Conservation (phyloP, 2,888 invertebrate genomes). For the Tenthredo amoena region DNA sequence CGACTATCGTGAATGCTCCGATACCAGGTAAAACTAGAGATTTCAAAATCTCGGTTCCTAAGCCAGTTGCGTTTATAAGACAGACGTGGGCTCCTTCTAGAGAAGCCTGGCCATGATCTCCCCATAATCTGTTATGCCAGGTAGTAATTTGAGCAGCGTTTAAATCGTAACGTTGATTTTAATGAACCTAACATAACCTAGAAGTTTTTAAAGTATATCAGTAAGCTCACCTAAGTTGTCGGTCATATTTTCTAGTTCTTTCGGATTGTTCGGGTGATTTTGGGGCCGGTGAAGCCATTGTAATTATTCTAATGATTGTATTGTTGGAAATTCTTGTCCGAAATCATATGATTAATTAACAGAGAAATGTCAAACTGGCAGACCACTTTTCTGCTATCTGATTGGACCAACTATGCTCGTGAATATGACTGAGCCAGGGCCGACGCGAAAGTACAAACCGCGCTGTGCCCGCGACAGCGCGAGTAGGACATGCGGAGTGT, state of each 20-base stretch:
- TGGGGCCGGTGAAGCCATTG: slow-evolving; percentile 85
- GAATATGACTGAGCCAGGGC: not conserved
- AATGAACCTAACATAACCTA: slow-evolving; percentile 41
- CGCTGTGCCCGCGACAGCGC: too few relatives aligned
- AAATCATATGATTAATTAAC: not conserved
- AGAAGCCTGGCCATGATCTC: slow-evolving; percentile 96
- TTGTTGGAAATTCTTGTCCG: not conserved
- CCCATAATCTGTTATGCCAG: slow-evolving; percentile 89
- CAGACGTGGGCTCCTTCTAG: slow-evolving; percentile 95
- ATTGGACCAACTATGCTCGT: not conserved
- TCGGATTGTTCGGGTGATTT: slow-evolving; percentile 88
- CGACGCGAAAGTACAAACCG: too few relatives aligned
- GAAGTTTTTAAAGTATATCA: not conserved
- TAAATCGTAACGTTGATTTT: not conserved
- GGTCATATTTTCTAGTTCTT: slow-evolving; percentile 89
- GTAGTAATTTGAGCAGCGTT: not conserved
- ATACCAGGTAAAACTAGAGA: slow-evolving; percentile 97
- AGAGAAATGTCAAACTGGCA: slow-evolving; percentile 27
- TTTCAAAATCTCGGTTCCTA: slow-evolving; percentile 97
- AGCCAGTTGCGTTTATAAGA: slow-evolving; percentile 94
- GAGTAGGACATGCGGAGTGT: too few relatives aligned
- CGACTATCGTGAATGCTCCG: slow-evolving; percentile 95
- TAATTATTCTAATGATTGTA: not conserved
- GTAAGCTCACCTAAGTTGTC: slow-evolving; percentile 82
- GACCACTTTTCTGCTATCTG: not conserved